Evolutionary conservation across 1,140 invertebrate species (phyloP).

Genomic region (Papilio machaon): DNA sequence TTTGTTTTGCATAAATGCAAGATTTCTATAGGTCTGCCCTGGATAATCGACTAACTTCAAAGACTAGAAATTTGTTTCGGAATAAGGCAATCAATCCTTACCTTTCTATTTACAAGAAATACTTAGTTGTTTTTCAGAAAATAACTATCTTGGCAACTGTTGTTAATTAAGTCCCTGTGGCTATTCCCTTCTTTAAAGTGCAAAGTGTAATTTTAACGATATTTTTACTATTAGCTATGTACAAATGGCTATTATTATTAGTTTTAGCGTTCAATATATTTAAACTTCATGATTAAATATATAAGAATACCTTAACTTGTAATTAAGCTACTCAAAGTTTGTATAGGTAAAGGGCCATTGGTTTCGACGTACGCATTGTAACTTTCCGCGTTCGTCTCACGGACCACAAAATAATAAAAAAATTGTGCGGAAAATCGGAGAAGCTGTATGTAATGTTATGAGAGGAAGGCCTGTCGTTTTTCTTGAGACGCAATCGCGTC

Average conservation of each 20-base stretch:
- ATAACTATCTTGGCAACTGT: neutral
- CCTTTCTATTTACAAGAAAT: constrained; percentile 41
- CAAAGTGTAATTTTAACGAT: neutral
- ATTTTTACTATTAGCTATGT: neutral
- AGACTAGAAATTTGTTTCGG: constrained; percentile 73
- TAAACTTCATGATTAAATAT: no score
- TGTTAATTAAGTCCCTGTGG: constrained; percentile 31
- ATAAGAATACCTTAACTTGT: neutral
- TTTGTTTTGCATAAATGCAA: constrained; percentile 82
- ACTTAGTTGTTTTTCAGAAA: constrained; percentile 38
- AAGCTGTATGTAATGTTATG: constrained; percentile 82
- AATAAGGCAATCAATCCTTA: constrained; percentile 69
- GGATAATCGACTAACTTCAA: constrained; percentile 73
- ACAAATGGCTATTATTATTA: neutral
- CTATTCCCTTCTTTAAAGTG: constrained; percentile 24
- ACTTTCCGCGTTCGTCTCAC: constrained; percentile 75
- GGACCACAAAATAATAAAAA: constrained; percentile 83
- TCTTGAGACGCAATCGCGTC: constrained; percentile 79
- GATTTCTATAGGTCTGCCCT: constrained; percentile 79
- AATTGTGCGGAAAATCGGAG: constrained; percentile 81
- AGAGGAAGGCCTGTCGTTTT: constrained; percentile 76
- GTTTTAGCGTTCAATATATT: no score
- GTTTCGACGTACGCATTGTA: constrained; percentile 44
- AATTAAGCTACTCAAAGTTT: neutral
- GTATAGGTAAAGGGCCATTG: neutral